A percentile compares a stretch with the other conserved stretches of the same genome.
Evolutionary conservation across 2,888 invertebrate genomes (phyloP).

Genomic region (Megaustenia siamemsis): DNA sequence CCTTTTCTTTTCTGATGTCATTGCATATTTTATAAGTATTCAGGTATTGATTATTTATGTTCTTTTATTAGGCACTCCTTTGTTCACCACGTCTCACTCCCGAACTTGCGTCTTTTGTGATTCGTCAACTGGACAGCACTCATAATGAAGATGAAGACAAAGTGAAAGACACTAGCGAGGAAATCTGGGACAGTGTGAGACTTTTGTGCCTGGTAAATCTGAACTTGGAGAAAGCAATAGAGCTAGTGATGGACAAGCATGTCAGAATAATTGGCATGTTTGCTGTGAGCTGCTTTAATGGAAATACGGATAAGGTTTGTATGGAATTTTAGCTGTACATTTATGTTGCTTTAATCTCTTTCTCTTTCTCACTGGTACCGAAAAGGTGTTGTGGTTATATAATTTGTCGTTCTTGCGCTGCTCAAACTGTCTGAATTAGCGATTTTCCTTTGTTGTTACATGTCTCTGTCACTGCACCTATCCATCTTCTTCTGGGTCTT

Average conservation of each 20-base stretch:
- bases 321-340: background rate
- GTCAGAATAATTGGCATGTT: conserved; percentile 62
- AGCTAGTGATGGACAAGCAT: conserved; percentile 61
- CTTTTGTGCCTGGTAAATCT: conserved; percentile 62
- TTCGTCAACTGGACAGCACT: background rate
- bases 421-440: too few species aligned
- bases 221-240: conserved; percentile 59
- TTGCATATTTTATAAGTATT: too few species aligned
- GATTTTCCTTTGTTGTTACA: too few species aligned
- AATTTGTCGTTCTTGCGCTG: too few species aligned
- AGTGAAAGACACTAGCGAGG: conserved; percentile 25
- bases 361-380: too few species aligned
- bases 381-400: too few species aligned
- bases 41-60: background rate
- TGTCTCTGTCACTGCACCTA: too few species aligned
- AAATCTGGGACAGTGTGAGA: conserved; percentile 64
- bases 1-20: too few species aligned
- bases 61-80: conserved; percentile 41
- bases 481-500: too few species aligned
- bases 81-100: conserved; percentile 41
- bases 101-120: conserved; percentile 18
- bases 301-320: conserved; percentile 61
- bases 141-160: background rate
- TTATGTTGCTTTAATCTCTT: too few species aligned
- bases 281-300: conserved; percentile 61